Evolutionary conservation across 2,888 invertebrate species (phyloP).

Genomic region (Calameuta idolon): DNA sequence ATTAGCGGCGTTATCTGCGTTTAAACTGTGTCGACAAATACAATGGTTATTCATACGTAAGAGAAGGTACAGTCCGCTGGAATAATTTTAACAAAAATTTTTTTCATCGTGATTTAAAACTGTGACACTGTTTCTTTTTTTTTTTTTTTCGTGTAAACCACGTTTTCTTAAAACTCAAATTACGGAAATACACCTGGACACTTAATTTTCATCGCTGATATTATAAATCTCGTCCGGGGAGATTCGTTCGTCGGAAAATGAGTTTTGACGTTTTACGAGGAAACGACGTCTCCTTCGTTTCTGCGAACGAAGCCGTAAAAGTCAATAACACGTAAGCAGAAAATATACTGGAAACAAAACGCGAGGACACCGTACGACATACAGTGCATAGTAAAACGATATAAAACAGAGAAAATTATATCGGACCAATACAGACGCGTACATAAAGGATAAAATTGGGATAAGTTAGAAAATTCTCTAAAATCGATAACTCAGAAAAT

Average conservation of each 20-base stretch:
- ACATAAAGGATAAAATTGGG: no score
- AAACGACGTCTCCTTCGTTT: neutral
- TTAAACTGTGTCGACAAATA: neutral
- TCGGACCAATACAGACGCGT: no score
- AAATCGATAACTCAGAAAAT: no score
- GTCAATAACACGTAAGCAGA: neutral
- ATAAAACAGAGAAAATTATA: neutral
- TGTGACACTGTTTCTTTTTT: neutral
- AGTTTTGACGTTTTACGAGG: neutral
- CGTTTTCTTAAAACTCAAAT: neutral
- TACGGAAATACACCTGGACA: neutral
- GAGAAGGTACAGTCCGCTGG: neutral
- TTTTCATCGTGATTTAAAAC: neutral
- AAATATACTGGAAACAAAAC: neutral
- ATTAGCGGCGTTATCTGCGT: neutral
- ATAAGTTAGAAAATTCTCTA: no score
- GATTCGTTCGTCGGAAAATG: neutral
- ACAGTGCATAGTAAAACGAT: no score
- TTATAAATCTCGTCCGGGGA: neutral
- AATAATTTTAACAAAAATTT: neutral
- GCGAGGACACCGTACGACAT: neutral
- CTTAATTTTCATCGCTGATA: neutral
- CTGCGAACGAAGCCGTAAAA: neutral
- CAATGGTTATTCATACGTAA: neutral
- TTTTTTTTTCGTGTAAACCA: neutral